These are phyloP conservation scores for Achroia grisella DNA, from an alignment of 1,140 invertebrate genomes.

Conservation along the genomic window DNA sequence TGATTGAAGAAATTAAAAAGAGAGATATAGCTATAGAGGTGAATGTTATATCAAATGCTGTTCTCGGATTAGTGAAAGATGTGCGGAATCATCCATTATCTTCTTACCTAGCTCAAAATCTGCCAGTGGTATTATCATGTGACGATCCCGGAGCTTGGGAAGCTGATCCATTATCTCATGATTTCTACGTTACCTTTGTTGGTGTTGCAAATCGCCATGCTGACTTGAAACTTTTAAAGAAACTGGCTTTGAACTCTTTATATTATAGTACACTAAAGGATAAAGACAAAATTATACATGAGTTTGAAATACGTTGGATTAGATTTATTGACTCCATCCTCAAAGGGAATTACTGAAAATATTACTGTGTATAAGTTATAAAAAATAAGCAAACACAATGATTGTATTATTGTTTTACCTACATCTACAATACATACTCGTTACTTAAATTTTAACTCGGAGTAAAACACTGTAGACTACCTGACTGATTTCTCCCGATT, in stretches of 20 bases:
- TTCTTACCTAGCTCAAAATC: constrained; percentile 77
- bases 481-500: too few species aligned
- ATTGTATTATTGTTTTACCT: too few species aligned
- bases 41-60: constrained; percentile 87
- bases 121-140: constrained; percentile 77
- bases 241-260: constrained; percentile 87
- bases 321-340: constrained; percentile 46
- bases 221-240: constrained; percentile 84
- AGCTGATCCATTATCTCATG: constrained; percentile 81
- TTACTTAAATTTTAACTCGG: too few species aligned
- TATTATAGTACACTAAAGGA: constrained; percentile 72
- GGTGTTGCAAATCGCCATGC: constrained; percentile 82
- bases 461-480: too few species aligned
- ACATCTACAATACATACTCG: too few species aligned
- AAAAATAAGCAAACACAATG: too few species aligned
- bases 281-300: constrained; percentile 50
- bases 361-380: background rate
- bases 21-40: constrained; percentile 85
- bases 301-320: constrained; percentile 56
- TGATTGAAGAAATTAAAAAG: constrained; percentile 77
- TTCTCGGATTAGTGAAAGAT: constrained; percentile 84
- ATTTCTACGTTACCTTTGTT: constrained; percentile 88
- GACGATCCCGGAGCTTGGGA: constrained; percentile 89
- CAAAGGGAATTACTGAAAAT: constrained; percentile 18
- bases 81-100: constrained; percentile 87